These are phyloP conservation scores for Eurosta solidaginis DNA, from an alignment of 1,140 invertebrate genomes.

Conservation along the genomic window DNA sequence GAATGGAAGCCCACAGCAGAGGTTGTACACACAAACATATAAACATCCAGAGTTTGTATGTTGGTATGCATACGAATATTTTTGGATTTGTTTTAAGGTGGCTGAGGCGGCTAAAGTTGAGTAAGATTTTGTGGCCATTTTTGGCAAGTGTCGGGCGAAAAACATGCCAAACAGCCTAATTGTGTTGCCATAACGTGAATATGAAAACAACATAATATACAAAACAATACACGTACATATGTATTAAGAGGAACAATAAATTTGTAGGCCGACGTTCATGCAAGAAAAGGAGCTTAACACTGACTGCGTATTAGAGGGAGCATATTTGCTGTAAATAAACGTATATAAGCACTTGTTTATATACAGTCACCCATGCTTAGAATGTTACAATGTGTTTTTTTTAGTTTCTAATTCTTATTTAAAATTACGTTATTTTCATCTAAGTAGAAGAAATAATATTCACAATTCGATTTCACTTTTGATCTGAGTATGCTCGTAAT, in stretches of 20 bases:
- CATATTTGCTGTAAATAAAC: too few relatives aligned
- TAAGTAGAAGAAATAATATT: too few relatives aligned
- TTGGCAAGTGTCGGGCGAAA: slow-evolving; percentile 1
- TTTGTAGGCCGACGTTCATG: not conserved
- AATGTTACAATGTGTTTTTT: too few relatives aligned
- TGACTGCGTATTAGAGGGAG: too few relatives aligned
- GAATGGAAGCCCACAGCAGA: not conserved
- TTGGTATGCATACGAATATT: too few relatives aligned
- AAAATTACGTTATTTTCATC: too few relatives aligned
- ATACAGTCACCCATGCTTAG: too few relatives aligned
- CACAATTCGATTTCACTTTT: too few relatives aligned
- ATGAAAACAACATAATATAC: slow-evolving; percentile 18
- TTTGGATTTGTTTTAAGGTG: not conserved
- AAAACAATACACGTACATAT: too few relatives aligned
- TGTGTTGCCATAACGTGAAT: slow-evolving; percentile 18
- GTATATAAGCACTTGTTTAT: too few relatives aligned
- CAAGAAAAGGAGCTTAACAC: not conserved
- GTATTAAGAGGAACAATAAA: not conserved
- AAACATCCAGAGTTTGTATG: not conserved
- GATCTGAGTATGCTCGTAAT: too few relatives aligned
- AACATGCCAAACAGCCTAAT: slow-evolving; percentile 12
- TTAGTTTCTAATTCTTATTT: too few relatives aligned
- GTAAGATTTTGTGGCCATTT: slow-evolving; percentile 1
- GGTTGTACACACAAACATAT: not conserved
- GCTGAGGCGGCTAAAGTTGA: not conserved